Evolutionary conservation across 2,797 vertebrate genomes (phyloP), one percentile per base, ranked within the genome.

Genomic region (Haliaeetus vocifer): DNA sequence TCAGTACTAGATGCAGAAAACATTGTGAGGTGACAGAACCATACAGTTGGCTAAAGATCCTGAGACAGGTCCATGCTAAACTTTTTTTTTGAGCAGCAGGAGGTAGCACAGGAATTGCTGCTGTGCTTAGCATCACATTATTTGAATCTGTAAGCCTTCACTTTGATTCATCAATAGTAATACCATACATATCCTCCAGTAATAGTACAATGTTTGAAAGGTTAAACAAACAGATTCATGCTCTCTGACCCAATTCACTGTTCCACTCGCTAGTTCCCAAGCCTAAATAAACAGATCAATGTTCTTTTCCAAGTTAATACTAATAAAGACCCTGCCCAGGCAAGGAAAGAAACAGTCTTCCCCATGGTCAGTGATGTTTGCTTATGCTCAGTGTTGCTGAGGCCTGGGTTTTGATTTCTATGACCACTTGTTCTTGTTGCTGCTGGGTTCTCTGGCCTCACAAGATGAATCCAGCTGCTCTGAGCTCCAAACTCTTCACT

Each of bases 381-480:
- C 61, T 82, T 83, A 37, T 63, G 37, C 7, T 7, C 3, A 58
- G 6, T 66, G 31, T 38, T 77, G 44, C 15, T 77, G 18, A 49
- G 29, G 29, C 7, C 2, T 92, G 14, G 26, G 23, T 17, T 90
- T 44, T 91, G 44, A 38, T 62, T 94, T 80, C 75, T 73, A 1
- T 70, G 33, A 9, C 21, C 15, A 28, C 42, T 89, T 50, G n/a
- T 20, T 86, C 17, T 74, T 66, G 7, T 13, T 68, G 31, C 28
- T 92, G 29, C 9, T 82, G 33, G 18, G 6, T 76, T 66, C 35
- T 87, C 47, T 63, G 47, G 10, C 25, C 28, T 85, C 14, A 20
- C 28, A 77, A 94, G 67, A 73, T 85, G 79, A 94, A 76, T 66
- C 21, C 92, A 92, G 86, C 67, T 94, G 81, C 50, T 91, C 53